phyloP scores from a whole-genome alignment of 2,888 invertebrate species.

The Sympetrum striolatum region DNA sequence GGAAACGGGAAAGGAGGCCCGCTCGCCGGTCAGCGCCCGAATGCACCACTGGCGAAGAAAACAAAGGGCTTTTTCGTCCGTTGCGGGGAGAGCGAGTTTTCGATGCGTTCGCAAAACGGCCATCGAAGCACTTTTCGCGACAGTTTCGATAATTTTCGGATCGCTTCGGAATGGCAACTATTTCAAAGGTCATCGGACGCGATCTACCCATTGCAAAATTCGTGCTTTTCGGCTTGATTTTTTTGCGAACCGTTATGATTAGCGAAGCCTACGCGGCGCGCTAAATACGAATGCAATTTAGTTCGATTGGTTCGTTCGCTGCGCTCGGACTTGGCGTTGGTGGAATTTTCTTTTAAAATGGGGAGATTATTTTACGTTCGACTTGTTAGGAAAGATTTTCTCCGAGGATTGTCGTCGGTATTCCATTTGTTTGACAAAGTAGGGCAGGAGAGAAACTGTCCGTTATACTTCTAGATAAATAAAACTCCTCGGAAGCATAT shows the following conservation, averaged over 20 bases:
- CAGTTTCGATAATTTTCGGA: background rate
- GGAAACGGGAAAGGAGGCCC: conserved; percentile 24
- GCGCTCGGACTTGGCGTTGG: too few relatives aligned
- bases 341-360: background rate
- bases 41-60: conserved; percentile 30
- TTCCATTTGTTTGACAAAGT: background rate
- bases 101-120: conserved; percentile 34
- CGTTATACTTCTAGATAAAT: background rate
- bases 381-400: background rate
- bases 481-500: background rate
- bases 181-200: background rate
- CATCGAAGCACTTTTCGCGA: background rate
- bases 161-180: background rate
- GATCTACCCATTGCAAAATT: background rate
- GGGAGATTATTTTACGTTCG: background rate
- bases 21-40: conserved; percentile 41
- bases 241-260: background rate
- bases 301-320: background rate
- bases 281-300: background rate
- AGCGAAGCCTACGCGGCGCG: background rate
- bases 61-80: conserved; percentile 29
- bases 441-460: background rate
- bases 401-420: background rate
- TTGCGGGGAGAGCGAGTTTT: conserved; percentile 37
- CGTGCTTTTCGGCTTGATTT: background rate